These are phyloP conservation scores for Anolis apletophallus DNA, from an alignment of 2,797 vertebrate genomes.

Conservation along the genomic window DNA sequence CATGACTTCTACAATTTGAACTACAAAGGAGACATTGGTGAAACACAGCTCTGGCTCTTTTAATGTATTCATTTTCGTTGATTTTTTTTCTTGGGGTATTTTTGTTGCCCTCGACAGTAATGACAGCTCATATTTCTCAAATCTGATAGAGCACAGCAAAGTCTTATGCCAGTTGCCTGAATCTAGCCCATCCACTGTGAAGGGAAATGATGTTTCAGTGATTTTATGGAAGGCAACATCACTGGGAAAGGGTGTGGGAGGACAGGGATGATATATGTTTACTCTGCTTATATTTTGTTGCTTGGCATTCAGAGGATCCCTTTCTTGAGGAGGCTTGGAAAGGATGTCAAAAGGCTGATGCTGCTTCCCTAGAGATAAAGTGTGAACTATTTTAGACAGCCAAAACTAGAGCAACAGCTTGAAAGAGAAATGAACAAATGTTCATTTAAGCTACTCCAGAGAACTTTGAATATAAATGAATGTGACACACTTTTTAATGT, in stretches of 20 bases:
- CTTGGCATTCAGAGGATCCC: conserved; percentile 26
- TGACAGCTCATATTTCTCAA: neutral
- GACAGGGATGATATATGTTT: conserved; percentile 5
- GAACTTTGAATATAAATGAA: conserved; percentile 61
- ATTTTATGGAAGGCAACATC: neutral
- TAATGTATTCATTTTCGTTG: neutral
- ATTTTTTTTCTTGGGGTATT: conserved; percentile 16
- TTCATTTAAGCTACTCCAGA: conserved; percentile 44
- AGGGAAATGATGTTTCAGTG: neutral
- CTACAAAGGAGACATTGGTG: neutral
- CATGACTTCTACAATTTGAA: neutral
- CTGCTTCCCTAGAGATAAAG: conserved; percentile 50
- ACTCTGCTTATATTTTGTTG: neutral
- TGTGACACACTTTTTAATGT: conserved; percentile 63
- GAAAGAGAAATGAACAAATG: conserved; percentile 59
- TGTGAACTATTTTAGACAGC: conserved; percentile 44
- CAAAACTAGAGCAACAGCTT: conserved; percentile 60
- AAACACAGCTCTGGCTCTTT: neutral
- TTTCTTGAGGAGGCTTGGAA: conserved; percentile 2
- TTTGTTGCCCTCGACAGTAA: conserved; percentile 24
- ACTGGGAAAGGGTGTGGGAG: neutral
- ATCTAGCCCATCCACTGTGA: conserved; percentile 2
- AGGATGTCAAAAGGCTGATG: conserved; percentile 29
- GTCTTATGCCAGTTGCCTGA: neutral
- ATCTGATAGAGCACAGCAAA: conserved; percentile 20